Base-by-base conservation (phyloP, 2,113 vertebrate species). In the Otus sunia region DNA sequence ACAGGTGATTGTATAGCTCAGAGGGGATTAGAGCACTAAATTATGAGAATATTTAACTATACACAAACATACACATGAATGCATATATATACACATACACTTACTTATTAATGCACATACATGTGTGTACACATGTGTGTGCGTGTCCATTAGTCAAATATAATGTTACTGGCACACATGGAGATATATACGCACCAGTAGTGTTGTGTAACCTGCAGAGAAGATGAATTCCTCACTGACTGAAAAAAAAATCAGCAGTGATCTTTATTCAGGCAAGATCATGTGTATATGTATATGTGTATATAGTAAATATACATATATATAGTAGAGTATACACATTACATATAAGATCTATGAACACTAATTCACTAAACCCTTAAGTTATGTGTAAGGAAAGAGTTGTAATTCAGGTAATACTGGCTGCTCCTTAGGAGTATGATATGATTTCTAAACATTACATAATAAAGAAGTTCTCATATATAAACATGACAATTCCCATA, bases 41-140 rank as follows among this genome's bases (percentile, higher is more conserved):
- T 62, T 71, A 45, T 16, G 10, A 36, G 36, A 52, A 52, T 50
- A 76, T 71, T 88, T 43, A 77, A 15, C 19, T 72, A 5, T 29
- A 45, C 13, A 71, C 2, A 79, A 41, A 64, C 8, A 37, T 37
- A 15, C 1, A 49, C 3, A 39, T 76, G 22, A 77, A 47, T 52
- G 12, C 6, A 47, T 26, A 21, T 30, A 59, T 6, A 53, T 53
- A 6, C 7, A 62, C 15, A 22, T 58, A 21, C 30, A 63, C 9
- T 43, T 50, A 32, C 9, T 67, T 60, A 45, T 11, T 36, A 11
- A 13, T 75, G 21, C 4, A 66, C 3, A 20, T 34, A 12, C 4
- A 52, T 5, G 5, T 49, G 18, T 5, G 7, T 30, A 17, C 5
- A 1, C 5, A 1, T 47, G 26, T 12, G 8, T 14, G 6, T 41